Percentiles rank a stretch among this genome's conserved stretches.
Conservation (phyloP, 2,113 vertebrate species). For the Pampusana beccarii region DNA sequence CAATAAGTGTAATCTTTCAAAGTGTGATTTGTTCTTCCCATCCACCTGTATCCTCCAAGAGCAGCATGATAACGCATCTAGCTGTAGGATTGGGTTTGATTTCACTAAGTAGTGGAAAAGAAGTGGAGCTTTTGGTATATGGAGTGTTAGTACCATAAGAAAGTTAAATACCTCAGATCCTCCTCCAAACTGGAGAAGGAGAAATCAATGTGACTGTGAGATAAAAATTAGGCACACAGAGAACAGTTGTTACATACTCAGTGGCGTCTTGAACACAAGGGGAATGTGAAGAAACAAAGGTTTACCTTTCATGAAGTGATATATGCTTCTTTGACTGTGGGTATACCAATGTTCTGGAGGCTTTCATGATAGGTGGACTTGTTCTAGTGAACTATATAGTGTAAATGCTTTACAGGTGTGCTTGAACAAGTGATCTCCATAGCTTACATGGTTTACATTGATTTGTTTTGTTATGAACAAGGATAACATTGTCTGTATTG, state of each 20-base stretch:
- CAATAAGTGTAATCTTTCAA: background rate
- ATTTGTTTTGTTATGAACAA: background rate
- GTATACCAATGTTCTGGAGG: background rate
- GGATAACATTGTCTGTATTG: background rate
- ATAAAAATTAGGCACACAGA: background rate
- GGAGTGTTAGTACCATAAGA: background rate
- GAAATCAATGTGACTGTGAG: background rate
- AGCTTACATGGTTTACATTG: background rate
- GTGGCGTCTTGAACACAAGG: background rate
- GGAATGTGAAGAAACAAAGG: background rate
- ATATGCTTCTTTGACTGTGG: background rate
- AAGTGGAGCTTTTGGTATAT: background rate
- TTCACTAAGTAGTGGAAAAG: background rate
- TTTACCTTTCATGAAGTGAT: background rate
- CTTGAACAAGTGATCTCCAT: background rate
- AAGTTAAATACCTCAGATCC: background rate
- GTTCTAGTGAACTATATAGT: background rate
- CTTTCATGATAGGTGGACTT: background rate
- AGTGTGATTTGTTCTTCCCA: background rate
- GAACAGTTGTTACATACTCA: background rate
- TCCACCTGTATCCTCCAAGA: background rate
- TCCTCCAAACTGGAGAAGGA: background rate
- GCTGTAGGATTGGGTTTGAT: background rate
- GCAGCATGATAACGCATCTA: background rate
- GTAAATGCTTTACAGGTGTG: background rate